Evolutionary conservation across 2,888 invertebrate species (phyloP).

Genomic region (Heteropelma amictum): DNA sequence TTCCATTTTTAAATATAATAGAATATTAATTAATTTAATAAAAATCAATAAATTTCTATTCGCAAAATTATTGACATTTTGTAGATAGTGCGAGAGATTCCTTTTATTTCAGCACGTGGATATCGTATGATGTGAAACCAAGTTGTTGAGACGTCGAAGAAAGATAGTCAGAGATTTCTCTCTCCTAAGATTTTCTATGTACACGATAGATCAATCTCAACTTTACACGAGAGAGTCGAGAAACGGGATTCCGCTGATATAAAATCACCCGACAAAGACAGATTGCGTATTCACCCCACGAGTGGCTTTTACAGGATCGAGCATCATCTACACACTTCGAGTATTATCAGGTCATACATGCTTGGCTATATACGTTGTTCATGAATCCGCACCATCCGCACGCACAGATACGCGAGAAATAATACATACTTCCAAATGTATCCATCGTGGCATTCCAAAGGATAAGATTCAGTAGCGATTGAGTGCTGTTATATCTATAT

Average conservation of each 20-base stretch:
- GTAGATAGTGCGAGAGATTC: background rate
- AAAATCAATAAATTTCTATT: too few species aligned
- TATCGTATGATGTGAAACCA: background rate
- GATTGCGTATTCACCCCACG: slow-evolving; percentile 49
- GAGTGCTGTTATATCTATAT: background rate
- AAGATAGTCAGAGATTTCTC: slow-evolving; percentile 41
- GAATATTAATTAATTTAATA: background rate
- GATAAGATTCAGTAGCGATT: background rate
- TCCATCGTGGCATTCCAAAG: slow-evolving; percentile 9
- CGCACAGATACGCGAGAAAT: background rate
- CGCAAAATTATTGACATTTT: too few species aligned
- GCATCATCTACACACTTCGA: slow-evolving; percentile 33
- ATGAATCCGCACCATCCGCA: background rate
- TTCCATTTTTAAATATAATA: too few species aligned
- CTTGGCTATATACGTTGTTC: background rate
- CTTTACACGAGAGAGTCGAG: slow-evolving; percentile 29
- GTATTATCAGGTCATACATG: slow-evolving; percentile 15
- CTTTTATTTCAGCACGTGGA: too few species aligned
- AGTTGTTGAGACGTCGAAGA: slow-evolving; percentile 45
- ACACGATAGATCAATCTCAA: slow-evolving; percentile 12
- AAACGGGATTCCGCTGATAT: slow-evolving; percentile 51
- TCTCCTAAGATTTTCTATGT: slow-evolving; percentile 28
- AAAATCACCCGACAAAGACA: slow-evolving; percentile 54
- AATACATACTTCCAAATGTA: slow-evolving; percentile 41
- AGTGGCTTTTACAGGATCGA: slow-evolving; percentile 33